Percentiles rank a stretch among this genome's conserved stretches.
These are phyloP conservation scores for Lepisosteus osseus DNA, from an alignment of 2,113 vertebrate genomes.

Conservation along the genomic window DNA sequence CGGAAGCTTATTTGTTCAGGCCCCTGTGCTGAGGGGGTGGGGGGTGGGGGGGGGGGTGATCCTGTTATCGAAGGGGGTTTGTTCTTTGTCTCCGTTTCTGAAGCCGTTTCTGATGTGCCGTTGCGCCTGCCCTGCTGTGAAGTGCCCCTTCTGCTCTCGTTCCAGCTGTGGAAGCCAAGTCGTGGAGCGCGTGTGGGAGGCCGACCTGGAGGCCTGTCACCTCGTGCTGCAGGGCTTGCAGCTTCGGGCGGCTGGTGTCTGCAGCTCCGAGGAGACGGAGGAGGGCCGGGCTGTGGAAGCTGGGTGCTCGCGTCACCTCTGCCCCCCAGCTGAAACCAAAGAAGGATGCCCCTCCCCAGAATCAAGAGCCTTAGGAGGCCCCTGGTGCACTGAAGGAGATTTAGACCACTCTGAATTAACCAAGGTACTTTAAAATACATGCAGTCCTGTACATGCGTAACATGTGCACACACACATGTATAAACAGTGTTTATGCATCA, in stretches of 20 bases:
- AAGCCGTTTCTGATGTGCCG: background rate
- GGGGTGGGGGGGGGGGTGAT: slow-evolving; percentile 1
- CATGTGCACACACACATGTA: background rate
- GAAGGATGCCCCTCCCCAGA: slow-evolving; percentile 61
- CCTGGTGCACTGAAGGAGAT: slow-evolving; percentile 47
- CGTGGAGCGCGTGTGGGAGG: slow-evolving; percentile 79
- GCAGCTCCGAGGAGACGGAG: slow-evolving; percentile 47
- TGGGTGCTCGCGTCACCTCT: slow-evolving; percentile 28
- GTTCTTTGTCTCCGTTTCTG: slow-evolving; percentile 6
- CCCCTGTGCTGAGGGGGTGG: no score
- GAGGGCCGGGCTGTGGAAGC: slow-evolving; percentile 43
- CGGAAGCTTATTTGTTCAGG: no score
- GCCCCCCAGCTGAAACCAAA: slow-evolving; percentile 40
- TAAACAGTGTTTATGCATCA: no score
- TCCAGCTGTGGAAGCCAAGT: slow-evolving; percentile 71
- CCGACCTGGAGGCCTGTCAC: slow-evolving; percentile 83
- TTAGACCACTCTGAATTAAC: slow-evolving; percentile 63
- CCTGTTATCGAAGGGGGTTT: no score
- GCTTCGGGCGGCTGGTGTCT: slow-evolving; percentile 57
- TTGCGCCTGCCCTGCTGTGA: background rate
- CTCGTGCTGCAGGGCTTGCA: slow-evolving; percentile 71
- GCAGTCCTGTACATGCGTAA: background rate
- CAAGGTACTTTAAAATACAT: slow-evolving; percentile 62
- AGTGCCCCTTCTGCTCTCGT: slow-evolving; percentile 25
- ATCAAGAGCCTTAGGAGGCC: slow-evolving; percentile 46